Conservation (phyloP, 2,113 vertebrate genomes). For the Procavia capensis region DNA sequence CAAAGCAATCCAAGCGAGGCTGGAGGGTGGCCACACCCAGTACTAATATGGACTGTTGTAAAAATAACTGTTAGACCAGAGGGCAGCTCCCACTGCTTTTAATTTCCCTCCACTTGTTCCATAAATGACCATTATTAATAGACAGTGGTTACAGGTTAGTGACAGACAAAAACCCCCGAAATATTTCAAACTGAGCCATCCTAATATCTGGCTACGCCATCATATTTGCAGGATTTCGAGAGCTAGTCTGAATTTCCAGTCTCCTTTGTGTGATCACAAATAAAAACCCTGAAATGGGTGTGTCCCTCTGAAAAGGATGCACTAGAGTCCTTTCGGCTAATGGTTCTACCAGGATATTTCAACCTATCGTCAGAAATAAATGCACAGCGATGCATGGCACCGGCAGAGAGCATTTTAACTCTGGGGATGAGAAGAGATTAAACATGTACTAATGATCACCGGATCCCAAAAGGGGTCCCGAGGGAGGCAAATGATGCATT, state of each 20-base stretch:
- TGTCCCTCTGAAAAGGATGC: slow-evolving; percentile 84
- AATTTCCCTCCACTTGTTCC: slow-evolving; percentile 38
- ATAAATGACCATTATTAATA: slow-evolving; percentile 54
- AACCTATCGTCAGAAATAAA: slow-evolving; percentile 48
- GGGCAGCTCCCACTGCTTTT: slow-evolving; percentile 67
- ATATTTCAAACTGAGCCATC: slow-evolving; percentile 50
- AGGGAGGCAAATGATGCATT: slow-evolving; percentile 45
- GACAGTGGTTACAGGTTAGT: slow-evolving; percentile 29
- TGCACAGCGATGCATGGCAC: background rate
- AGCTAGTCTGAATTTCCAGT: slow-evolving; percentile 62
- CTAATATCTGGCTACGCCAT: slow-evolving; percentile 62
- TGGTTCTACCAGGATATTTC: slow-evolving; percentile 51
- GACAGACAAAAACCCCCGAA: slow-evolving; percentile 35
- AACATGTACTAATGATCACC: slow-evolving; percentile 41
- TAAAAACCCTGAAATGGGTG: slow-evolving; percentile 86
- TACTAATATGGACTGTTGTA: slow-evolving; percentile 71
- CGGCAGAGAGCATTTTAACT: slow-evolving; percentile 48
- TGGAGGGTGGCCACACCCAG: slow-evolving; percentile 89
- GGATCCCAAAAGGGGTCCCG: slow-evolving; percentile 53
- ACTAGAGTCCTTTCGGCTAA: slow-evolving; percentile 51
- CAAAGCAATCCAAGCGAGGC: slow-evolving; percentile 82
- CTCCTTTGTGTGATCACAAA: slow-evolving; percentile 85
- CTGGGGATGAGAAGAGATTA: slow-evolving; percentile 67
- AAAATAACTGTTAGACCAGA: slow-evolving; percentile 71
- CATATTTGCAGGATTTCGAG: slow-evolving; percentile 46